Evolutionary conservation across 2,797 vertebrate genomes (phyloP), one percentile per base, ranked within the genome.

Genomic region (Siniperca obscura): DNA sequence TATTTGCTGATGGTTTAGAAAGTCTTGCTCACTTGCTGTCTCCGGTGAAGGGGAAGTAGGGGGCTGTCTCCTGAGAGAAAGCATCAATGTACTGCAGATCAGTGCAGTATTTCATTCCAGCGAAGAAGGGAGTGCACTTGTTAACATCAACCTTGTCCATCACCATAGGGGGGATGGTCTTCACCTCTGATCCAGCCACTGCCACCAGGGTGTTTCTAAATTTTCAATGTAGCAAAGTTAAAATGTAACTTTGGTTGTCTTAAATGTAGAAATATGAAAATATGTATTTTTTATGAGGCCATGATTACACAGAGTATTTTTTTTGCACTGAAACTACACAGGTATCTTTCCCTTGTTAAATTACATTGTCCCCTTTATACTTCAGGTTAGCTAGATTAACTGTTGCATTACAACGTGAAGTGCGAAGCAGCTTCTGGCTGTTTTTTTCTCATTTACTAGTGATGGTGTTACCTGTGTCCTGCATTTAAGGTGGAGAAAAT

Each of bases 11-110:
- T 60, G 38, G 42, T 56, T 76, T 27, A 64, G 5, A 74, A 60
- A 53, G 50, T 78, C 22, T 70, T 59, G 50, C 94, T 94, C 69
- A 98, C 98, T 94, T 97, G 90, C 95, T 96, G 90, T 98, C 95
- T 79, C 97, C 97, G 0, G 94, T 96, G 83, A 98, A 93, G 12
- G 97, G 97, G 82, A 96, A 97, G 90, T 96, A 97, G 4, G 97
- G 96, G 22, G 95, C 83, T 2, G 92, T 91, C 22, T 96, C 94
- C 13, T 91, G 91, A 78, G 81, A 91, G 84, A 84, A 95, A 82
- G 96, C 94, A 17, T 97, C 95, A 44, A 89, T 89, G 78, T 97
- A 97, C 56, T 91, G 78, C 19, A 96, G 77, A 0, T 72, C 90
- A 12, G 87, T 95, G 86, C 98, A 99, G 78, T 93, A 95, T 74